These are phyloP conservation scores for Scomber colias DNA, from an alignment of 2,113 vertebrate species.

Conservation along the genomic window DNA sequence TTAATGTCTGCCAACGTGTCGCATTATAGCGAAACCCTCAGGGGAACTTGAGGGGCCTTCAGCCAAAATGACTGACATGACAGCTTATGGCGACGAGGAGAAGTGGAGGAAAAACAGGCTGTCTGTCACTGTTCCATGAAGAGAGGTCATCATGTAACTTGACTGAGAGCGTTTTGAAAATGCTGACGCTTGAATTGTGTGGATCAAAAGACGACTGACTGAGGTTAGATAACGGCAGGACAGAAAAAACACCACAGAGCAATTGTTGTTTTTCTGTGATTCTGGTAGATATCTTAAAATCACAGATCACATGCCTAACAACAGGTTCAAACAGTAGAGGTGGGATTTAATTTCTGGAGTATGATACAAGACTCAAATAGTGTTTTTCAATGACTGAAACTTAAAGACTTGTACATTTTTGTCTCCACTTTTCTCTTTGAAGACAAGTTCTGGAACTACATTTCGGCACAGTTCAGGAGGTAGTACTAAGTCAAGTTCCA, in stretches of 20 bases:
- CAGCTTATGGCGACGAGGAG: slow-evolving; percentile 37
- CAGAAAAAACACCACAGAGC: not conserved
- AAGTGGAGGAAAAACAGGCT: slow-evolving; percentile 22
- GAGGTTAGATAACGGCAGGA: not conserved
- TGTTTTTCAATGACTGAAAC: no score
- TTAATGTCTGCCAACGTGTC: slow-evolving; percentile 85
- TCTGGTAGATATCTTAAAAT: not conserved
- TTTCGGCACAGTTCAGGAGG: no score
- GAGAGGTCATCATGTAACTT: slow-evolving; percentile 42
- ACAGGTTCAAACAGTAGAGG: no score
- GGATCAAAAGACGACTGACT: not conserved
- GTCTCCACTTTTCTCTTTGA: no score
- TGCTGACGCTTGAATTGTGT: slow-evolving; percentile 11
- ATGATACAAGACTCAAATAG: no score
- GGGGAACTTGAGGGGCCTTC: slow-evolving; percentile 45
- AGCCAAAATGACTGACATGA: slow-evolving; percentile 62
- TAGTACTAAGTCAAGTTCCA: no score
- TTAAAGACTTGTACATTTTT: no score
- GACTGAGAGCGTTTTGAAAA: slow-evolving; percentile 40
- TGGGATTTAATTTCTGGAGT: no score
- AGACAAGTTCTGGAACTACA: no score
- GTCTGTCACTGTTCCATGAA: slow-evolving; percentile 34
- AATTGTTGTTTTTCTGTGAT: not conserved
- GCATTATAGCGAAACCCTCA: slow-evolving; percentile 60
- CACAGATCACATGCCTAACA: not conserved